These are phyloP conservation scores for Xiphorhynchus elegans DNA, from an alignment of 2,113 vertebrate genomes.

Conservation along the genomic window DNA sequence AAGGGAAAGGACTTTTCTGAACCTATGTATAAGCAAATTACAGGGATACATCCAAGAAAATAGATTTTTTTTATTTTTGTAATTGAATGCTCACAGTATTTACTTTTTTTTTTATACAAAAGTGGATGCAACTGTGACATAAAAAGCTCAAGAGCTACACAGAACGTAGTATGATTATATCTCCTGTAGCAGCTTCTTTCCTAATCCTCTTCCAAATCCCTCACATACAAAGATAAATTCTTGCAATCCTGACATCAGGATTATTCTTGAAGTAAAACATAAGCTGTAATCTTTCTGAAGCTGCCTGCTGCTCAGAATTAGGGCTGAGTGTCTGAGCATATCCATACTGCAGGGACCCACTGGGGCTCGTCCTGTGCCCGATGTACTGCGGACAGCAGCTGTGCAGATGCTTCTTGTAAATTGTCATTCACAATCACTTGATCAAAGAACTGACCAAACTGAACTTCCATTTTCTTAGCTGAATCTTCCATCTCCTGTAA, in stretches of 20 bases:
- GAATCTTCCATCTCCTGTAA: constrained; percentile 90
- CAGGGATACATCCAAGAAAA: constrained; percentile 43
- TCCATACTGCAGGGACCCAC: constrained; percentile 92
- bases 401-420: constrained; percentile 81
- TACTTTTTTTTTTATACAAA: constrained; percentile 25
- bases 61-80: constrained; percentile 61
- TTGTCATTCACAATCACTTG: constrained; percentile 88
- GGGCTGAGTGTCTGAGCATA: constrained; percentile 75
- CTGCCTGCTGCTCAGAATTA: constrained; percentile 63
- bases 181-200: background rate
- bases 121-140: constrained; percentile 17
- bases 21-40: background rate
- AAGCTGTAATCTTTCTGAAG: constrained; percentile 45
- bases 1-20: background rate
- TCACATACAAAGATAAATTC: constrained; percentile 48
- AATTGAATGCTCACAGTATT: background rate
- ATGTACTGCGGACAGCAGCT: constrained; percentile 80
- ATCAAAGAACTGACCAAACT: constrained; percentile 92
- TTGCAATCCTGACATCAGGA: constrained; percentile 52
- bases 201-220: constrained; percentile 60
- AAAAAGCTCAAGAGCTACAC: constrained; percentile 25
- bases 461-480: constrained; percentile 85
- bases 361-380: constrained; percentile 89
- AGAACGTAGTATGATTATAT: background rate
- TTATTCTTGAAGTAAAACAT: constrained; percentile 59